Evolutionary conservation across 2,888 invertebrate genomes (phyloP).

Genomic region (Macrosiphum euphorbiae): DNA sequence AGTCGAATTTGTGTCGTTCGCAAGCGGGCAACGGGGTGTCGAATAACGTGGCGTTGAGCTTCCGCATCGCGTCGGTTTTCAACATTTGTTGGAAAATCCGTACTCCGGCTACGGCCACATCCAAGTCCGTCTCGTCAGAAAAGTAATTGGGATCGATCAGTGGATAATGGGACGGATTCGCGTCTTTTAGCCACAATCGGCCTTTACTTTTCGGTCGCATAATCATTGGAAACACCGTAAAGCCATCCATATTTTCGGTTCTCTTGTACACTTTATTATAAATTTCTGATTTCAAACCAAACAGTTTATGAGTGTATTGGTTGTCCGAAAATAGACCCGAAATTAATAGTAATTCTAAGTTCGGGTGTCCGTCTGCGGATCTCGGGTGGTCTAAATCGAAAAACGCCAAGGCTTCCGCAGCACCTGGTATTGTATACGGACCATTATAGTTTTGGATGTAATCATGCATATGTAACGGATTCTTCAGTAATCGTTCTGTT

Average conservation of each 20-base stretch:
- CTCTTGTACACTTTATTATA: conserved; percentile 71
- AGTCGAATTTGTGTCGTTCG: conserved; percentile 72
- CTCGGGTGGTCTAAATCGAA: conserved; percentile 75
- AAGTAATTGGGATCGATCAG: conserved; percentile 80
- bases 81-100: conserved; percentile 75
- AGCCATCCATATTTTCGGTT: conserved; percentile 72
- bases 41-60: conserved; percentile 74
- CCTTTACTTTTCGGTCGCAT: conserved; percentile 81
- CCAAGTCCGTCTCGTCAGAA: conserved; percentile 74
- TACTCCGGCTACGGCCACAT: conserved; percentile 76
- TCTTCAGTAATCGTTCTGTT: conserved; percentile 69
- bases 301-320: conserved; percentile 72
- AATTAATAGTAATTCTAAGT: conserved; percentile 77
- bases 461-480: conserved; percentile 70
- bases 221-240: conserved; percentile 76
- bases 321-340: conserved; percentile 73
- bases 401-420: conserved; percentile 78
- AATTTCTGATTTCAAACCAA: conserved; percentile 73
- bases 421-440: conserved; percentile 77
- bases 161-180: conserved; percentile 78
- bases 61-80: conserved; percentile 75
- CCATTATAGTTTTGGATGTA: conserved; percentile 75
- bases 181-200: conserved; percentile 75
- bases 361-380: conserved; percentile 75
- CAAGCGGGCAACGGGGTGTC: conserved; percentile 75